Conservation (phyloP, 2,888 invertebrate species). For the Diplolepis rosae region DNA sequence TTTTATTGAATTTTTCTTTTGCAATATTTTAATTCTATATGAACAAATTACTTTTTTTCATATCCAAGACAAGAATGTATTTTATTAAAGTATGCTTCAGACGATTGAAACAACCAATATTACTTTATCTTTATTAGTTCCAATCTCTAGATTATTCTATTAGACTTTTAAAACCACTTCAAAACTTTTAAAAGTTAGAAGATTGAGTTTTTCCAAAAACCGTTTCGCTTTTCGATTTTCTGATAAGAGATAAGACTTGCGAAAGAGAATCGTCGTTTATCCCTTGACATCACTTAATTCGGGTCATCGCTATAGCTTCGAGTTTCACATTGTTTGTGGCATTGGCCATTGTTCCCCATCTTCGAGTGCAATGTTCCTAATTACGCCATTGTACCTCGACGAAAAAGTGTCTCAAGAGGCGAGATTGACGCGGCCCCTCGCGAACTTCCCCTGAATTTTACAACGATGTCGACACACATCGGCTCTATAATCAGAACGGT, state of each 20-base stretch:
- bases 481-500: not conserved
- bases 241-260: not conserved
- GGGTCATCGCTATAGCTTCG: slow-evolving; percentile 15
- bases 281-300: slow-evolving; percentile 9
- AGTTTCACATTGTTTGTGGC: slow-evolving; percentile 6
- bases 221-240: not conserved
- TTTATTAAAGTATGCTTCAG: no score
- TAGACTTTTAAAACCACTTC: no score
- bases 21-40: no score
- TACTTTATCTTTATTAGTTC: no score
- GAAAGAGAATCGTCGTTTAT: slow-evolving; percentile 13
- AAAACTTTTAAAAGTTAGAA: no score
- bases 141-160: no score
- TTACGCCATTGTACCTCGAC: slow-evolving; percentile 16
- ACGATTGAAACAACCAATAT: no score
- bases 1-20: no score
- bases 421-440: slow-evolving; percentile 30
- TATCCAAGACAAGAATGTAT: no score
- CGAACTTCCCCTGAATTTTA: slow-evolving; percentile 37
- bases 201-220: no score
- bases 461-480: slow-evolving; percentile 36
- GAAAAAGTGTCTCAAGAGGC: slow-evolving; percentile 14
- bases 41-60: no score
- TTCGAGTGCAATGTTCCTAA: slow-evolving; percentile 25
- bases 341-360: slow-evolving; percentile 23